Base-by-base conservation (phyloP, 2,113 vertebrate species). In the Dromaius novaehollandiae region DNA sequence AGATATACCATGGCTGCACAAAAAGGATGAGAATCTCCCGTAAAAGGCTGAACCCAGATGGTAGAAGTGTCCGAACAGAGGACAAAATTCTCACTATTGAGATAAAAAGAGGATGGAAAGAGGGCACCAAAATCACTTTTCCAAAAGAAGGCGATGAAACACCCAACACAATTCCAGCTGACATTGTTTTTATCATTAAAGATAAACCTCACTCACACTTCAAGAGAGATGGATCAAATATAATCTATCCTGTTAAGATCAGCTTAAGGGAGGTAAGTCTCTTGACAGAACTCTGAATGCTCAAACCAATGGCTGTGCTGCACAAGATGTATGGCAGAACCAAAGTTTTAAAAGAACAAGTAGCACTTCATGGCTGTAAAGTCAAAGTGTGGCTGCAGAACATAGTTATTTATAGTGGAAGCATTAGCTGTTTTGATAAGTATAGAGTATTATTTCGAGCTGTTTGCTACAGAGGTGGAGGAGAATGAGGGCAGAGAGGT, bases 41-140 rank as follows among this genome's bases (percentile, higher is more conserved):
- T 65, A 99, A 99, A 96, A 98, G 99, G 95, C 97, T 99, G 83
- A 99, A 99, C 69, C 98, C 99, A 13, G 99, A 99, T 87, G 99
- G 99, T 30, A 98, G 99, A 97, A 99, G 99, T 93, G 98, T 99
- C 91, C 98, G 99, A 96, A 98, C 97, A 11, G 99, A 99, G 97
- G 99, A 99, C 97, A 99, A 99, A 98, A 99, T 99, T 89, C 99
- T 99, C 84, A 99, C 99, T 28, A 99, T 99, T 38, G 99, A 99
- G 97, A 99, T 99, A 95, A 99, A 99, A 96, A 98, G 98, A 79
- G 99, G 99, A 5, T 99, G 99, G 99, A 99, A 99, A 92, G 99
- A 99, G 96, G 99, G 99, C 81, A 99, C 99, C 95, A 99, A 99
- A 98, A 99, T 99, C 97, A 99, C 99, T 40, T 99, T 99, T 95